Conservation (phyloP, 1,140 invertebrate genomes). For the Ceratina australensis region DNA sequence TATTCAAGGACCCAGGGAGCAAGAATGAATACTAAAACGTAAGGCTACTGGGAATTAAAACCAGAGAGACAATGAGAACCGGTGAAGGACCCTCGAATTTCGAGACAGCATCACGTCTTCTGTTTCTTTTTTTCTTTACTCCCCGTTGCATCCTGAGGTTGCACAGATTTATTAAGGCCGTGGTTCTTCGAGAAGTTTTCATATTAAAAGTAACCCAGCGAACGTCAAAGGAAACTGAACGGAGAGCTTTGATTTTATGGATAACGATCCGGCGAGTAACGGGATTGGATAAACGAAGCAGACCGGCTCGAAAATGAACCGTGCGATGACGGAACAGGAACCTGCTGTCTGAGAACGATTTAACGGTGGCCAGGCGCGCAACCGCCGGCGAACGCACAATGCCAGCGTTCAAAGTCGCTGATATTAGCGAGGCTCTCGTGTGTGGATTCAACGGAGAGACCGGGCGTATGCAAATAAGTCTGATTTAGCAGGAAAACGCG, state of each 20-base stretch:
- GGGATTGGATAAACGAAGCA: neutral
- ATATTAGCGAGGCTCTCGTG: neutral
- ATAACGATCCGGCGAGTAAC: slow-evolving; percentile 10
- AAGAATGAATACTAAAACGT: slow-evolving; percentile 5
- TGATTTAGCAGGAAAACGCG: slow-evolving; percentile 45
- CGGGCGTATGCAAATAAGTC: slow-evolving; percentile 49
- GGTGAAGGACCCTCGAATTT: neutral
- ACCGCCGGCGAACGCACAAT: slow-evolving; percentile 10
- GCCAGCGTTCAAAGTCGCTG: slow-evolving; percentile 17
- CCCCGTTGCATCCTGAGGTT: too few species aligned
- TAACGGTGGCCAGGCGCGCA: neutral
- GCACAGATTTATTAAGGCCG: too few species aligned
- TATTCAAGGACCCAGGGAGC: neutral
- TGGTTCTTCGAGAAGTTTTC: neutral
- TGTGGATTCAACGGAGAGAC: neutral
- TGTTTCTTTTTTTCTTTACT: too few species aligned
- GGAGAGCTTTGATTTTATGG: neutral
- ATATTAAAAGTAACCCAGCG: slow-evolving; percentile 1
- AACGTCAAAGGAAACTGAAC: neutral
- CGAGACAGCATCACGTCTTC: too few species aligned
- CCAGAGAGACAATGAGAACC: neutral
- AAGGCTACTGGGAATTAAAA: slow-evolving; percentile 1
- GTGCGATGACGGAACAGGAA: neutral
- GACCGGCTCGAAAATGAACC: slow-evolving; percentile 1
- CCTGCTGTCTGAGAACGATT: slow-evolving; percentile 23